These are phyloP conservation scores for Glyphotaelius pellucidus DNA, from an alignment of 2,888 invertebrate species.

Conservation along the genomic window DNA sequence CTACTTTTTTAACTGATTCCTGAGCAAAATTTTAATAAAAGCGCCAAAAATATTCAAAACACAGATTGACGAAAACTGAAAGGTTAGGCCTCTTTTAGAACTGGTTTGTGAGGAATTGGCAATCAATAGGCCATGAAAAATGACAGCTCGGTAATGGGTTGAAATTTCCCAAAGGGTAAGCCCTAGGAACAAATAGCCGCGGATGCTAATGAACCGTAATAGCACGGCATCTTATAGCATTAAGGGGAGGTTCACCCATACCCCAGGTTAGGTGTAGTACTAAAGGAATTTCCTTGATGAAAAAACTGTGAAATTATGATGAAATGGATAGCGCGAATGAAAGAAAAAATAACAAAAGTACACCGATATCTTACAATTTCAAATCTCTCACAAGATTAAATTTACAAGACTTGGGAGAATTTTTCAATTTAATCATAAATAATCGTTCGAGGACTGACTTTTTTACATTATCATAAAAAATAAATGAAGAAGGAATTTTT, in stretches of 20 bases:
- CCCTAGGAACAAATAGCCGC: constrained; percentile 8
- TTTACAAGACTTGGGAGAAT: too few relatives aligned
- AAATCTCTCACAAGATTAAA: not conserved
- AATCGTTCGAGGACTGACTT: too few relatives aligned
- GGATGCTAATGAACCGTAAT: constrained; percentile 24
- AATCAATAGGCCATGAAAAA: not conserved
- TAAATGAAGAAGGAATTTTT: too few relatives aligned
- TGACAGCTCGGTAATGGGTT: not conserved
- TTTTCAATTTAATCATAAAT: too few relatives aligned
- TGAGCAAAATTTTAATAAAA: not conserved
- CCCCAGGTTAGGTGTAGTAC: not conserved
- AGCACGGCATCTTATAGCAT: not conserved
- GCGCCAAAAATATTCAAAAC: not conserved
- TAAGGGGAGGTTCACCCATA: not conserved
- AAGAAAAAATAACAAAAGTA: too few relatives aligned
- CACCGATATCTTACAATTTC: not conserved
- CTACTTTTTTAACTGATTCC: too few relatives aligned
- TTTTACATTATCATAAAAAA: too few relatives aligned
- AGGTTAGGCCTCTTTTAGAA: not conserved
- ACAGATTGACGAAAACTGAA: not conserved
- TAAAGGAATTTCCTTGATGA: not conserved
- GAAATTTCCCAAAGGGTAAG: constrained; percentile 24
- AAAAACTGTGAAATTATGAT: not conserved
- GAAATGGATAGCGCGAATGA: not conserved
- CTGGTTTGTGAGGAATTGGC: not conserved